Conservation (phyloP, 2,113 vertebrate genomes). For the Podarcis cretensis region DNA sequence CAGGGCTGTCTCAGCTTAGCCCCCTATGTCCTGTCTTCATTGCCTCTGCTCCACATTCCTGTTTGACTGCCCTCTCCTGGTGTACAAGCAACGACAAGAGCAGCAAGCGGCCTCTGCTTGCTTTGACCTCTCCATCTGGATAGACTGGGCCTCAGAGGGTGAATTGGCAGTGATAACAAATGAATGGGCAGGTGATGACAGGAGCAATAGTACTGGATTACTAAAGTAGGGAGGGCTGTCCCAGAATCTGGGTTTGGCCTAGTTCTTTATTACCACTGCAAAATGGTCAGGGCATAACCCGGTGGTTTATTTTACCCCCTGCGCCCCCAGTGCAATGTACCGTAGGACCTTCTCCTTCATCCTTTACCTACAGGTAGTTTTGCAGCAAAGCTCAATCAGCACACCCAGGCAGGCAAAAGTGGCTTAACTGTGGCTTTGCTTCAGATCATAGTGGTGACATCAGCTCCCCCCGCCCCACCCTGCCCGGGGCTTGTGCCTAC, state of each 20-base stretch:
- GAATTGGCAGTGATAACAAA: background rate
- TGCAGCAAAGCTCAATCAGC: background rate
- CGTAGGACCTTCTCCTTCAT: background rate
- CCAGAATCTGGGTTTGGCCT: background rate
- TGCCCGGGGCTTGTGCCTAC: too few species aligned
- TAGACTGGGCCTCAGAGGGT: background rate
- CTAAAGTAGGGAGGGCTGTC: background rate
- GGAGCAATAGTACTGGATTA: background rate
- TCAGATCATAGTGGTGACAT: background rate
- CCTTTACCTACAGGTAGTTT: background rate
- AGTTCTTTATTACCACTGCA: background rate
- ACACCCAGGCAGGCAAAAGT: background rate
- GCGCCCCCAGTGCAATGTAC: too few species aligned
- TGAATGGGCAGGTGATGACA: background rate
- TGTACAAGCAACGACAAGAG: background rate
- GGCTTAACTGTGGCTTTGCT: too few species aligned
- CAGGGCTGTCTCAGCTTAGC: too few species aligned
- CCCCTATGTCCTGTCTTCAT: background rate
- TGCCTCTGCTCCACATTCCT: background rate
- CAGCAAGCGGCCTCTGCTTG: background rate
- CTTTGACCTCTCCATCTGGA: background rate
- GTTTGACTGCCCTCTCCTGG: background rate
- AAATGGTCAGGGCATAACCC: background rate
- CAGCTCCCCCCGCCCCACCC: background rate
- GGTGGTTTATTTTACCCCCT: too few species aligned